Conservation (phyloP, 2,797 vertebrate genomes). For the Gymnopithys bicolor region DNA sequence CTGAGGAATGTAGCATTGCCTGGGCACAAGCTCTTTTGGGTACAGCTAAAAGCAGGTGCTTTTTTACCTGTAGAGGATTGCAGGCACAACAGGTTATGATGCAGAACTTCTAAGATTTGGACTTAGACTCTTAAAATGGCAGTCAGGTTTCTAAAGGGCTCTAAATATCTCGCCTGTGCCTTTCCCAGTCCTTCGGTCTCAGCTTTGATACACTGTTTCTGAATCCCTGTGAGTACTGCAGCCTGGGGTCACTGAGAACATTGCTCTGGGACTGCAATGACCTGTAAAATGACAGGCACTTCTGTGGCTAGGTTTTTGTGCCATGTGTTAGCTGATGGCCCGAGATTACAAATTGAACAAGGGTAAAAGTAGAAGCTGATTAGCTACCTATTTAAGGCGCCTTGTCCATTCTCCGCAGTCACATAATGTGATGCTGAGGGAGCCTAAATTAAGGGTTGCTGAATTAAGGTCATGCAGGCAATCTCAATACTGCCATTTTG, state of each 20-base stretch:
- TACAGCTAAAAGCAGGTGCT: background rate
- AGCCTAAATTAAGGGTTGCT: conserved; percentile 26
- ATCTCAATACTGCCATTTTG: conserved; percentile 4
- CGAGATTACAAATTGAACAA: background rate
- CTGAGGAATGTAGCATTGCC: background rate
- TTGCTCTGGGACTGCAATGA: background rate
- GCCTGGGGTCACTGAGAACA: background rate
- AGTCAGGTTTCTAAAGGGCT: background rate
- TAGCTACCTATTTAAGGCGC: conserved; percentile 3
- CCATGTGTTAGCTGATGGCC: background rate
- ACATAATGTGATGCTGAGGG: background rate
- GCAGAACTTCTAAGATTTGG: background rate
- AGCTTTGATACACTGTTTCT: background rate
- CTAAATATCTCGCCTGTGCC: background rate
- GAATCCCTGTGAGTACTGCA: background rate
- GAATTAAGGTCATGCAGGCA: conserved; percentile 32
- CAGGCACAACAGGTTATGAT: background rate
- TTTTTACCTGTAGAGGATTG: background rate
- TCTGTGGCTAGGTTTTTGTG: background rate
- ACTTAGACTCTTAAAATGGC: background rate
- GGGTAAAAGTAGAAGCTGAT: conserved; percentile 31
- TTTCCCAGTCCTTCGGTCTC: background rate
- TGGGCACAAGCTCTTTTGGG: background rate
- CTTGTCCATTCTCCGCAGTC: background rate
- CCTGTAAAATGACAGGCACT: background rate